phyloP scores from a whole-genome alignment of 1,140 invertebrate genomes.

The Drosophila tristis region DNA sequence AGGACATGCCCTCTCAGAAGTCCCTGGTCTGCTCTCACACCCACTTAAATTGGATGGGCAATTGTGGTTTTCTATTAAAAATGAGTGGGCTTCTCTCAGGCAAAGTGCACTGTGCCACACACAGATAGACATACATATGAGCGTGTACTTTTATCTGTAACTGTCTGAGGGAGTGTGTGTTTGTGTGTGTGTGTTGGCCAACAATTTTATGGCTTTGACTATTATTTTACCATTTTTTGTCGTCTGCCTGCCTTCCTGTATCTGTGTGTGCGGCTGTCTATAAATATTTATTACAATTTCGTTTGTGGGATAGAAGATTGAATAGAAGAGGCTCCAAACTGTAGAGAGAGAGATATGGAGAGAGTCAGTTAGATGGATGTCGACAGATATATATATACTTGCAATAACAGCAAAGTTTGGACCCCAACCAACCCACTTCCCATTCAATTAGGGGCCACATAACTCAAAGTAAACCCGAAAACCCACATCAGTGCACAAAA shows the following conservation, averaged over 20 bases:
- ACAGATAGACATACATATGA: conserved; percentile 1
- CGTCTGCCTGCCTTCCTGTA: not conserved
- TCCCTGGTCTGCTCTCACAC: conserved; percentile 18
- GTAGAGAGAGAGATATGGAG: not conserved
- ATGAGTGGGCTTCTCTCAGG: conserved; percentile 42
- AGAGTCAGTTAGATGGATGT: conserved; percentile 35
- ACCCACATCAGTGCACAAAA: conserved; percentile 64
- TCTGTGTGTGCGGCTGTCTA: conserved; percentile 42
- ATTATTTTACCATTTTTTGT: conserved; percentile 51
- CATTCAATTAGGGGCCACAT: conserved; percentile 65
- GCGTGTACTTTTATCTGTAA: not conserved
- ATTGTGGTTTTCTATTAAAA: conserved; percentile 64
- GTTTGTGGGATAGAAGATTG: conserved; percentile 39
- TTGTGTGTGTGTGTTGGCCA: conserved; percentile 12
- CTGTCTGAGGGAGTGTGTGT: conserved; percentile 17
- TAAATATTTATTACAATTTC: conserved; percentile 73
- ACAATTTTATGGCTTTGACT: conserved; percentile 65
- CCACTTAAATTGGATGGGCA: conserved; percentile 55
- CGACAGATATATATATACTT: conserved; percentile 27
- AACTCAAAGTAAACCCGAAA: conserved; percentile 35
- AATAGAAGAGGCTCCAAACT: conserved; percentile 39
- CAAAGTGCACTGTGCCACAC: conserved; percentile 47
- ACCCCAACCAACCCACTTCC: conserved; percentile 43
- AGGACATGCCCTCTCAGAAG: not conserved
- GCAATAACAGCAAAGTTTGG: conserved; percentile 43